phyloP scores from a whole-genome alignment of 2,113 vertebrate species.

The Syrrhaptes paradoxus region DNA sequence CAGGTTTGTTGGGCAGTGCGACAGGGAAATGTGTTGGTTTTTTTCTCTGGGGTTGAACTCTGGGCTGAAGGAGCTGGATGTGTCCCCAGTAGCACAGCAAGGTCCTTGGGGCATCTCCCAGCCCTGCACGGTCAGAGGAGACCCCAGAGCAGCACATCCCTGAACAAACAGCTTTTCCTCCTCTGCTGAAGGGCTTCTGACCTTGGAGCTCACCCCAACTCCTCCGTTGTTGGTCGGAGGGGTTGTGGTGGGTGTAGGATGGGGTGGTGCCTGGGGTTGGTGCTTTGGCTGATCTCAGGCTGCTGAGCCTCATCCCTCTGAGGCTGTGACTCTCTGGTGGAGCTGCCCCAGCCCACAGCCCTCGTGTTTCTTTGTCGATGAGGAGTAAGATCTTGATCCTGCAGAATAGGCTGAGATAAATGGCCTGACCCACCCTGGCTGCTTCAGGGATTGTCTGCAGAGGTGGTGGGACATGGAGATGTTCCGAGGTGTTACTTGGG shows the following conservation, averaged over 20 bases:
- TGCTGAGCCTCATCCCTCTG: not conserved
- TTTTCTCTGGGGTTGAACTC: no score
- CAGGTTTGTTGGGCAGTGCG: not conserved
- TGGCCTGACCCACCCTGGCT: not conserved
- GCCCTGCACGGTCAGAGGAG: accelerated
- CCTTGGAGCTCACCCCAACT: accelerated
- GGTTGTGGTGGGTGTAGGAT: accelerated
- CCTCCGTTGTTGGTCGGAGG: accelerated
- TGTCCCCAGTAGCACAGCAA: accelerated
- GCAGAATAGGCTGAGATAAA: not conserved
- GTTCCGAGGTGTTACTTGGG: not conserved
- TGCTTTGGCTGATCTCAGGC: not conserved
- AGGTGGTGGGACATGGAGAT: not conserved
- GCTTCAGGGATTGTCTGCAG: accelerated
- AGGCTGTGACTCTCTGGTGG: not conserved
- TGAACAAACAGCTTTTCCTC: accelerated
- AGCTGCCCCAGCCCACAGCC: not conserved
- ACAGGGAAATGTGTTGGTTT: not conserved
- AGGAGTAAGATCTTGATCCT: not conserved
- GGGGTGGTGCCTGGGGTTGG: accelerated
- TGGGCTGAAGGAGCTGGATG: not conserved
- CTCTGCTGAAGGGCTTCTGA: not conserved
- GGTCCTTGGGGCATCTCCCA: accelerated
- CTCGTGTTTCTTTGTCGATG: accelerated
- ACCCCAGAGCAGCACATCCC: accelerated